These are phyloP conservation scores for Invenusta paracnida DNA, from an alignment of 2,888 invertebrate genomes.

Conservation along the genomic window DNA sequence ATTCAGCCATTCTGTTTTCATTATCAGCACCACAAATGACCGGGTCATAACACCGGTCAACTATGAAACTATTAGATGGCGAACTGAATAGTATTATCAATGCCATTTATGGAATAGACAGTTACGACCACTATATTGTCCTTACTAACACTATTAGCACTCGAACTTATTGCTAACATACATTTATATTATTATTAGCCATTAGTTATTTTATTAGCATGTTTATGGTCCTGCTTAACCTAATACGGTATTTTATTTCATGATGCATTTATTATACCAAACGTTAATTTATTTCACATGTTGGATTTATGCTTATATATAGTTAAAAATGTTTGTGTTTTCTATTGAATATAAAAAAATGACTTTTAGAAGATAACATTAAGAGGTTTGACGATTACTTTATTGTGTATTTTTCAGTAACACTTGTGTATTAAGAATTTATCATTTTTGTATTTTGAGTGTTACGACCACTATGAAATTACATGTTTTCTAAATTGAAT, in stretches of 20 bases:
- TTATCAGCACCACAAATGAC: not conserved
- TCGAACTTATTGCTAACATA: not conserved
- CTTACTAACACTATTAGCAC: not conserved
- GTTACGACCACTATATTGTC: not conserved
- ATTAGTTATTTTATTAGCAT: not conserved
- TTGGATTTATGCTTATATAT: not conserved
- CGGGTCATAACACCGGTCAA: not conserved
- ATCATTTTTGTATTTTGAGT: not conserved
- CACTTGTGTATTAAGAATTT: not conserved
- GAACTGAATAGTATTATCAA: not conserved
- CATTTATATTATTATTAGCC: not conserved
- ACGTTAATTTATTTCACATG: not conserved
- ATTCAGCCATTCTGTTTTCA: not conserved
- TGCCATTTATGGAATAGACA: not conserved
- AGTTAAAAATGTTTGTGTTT: not conserved
- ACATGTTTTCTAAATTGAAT: too few relatives aligned
- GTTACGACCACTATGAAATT: not conserved
- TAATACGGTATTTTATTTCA: not conserved
- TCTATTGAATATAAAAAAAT: not conserved
- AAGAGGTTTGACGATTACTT: not conserved
- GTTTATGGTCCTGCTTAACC: not conserved
- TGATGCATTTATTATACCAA: not conserved
- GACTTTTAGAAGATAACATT: not conserved
- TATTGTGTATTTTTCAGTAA: not conserved
- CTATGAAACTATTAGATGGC: not conserved